Evolutionary conservation across 2,113 vertebrate species (phyloP).

Genomic region (Nibea coibor): DNA sequence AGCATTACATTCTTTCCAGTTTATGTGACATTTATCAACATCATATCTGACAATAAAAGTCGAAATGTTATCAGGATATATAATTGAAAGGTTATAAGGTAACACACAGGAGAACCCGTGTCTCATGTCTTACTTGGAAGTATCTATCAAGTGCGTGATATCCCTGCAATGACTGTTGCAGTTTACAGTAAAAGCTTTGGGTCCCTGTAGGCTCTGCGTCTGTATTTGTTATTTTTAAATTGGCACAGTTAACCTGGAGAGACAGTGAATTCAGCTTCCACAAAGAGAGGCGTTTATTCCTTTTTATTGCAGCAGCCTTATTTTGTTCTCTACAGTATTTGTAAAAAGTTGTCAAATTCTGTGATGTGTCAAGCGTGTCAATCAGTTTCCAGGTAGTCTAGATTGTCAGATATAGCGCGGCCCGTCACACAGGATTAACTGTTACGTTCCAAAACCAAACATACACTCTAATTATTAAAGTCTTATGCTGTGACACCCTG

Average conservation of each 20-base stretch:
- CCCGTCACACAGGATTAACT: constrained; percentile 23
- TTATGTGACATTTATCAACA: constrained; percentile 70
- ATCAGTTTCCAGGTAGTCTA: constrained; percentile 15
- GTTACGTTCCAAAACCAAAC: constrained; percentile 30
- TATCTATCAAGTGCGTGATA: constrained; percentile 60
- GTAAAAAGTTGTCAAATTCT: constrained; percentile 32
- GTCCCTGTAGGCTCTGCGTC: constrained; percentile 53
- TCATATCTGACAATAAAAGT: constrained; percentile 64
- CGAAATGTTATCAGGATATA: constrained; percentile 49
- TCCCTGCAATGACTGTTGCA: constrained; percentile 35
- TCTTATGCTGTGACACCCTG: constrained; percentile 29
- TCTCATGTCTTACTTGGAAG: constrained; percentile 63
- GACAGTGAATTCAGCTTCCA: constrained; percentile 27
- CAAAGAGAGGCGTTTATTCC: constrained; percentile 22
- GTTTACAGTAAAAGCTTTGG: constrained; percentile 52
- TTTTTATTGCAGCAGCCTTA: constrained; percentile 22
- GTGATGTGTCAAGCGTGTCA: constrained; percentile 23
- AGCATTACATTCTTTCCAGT: constrained; percentile 36
- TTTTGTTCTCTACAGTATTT: constrained; percentile 6
- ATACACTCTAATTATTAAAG: constrained; percentile 37
- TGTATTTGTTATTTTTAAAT: constrained; percentile 71
- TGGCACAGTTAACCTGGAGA: constrained; percentile 52
- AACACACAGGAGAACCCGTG: constrained; percentile 50
- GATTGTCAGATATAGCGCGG: constrained; percentile 17
- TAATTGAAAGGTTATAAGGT: constrained; percentile 68